A percentile compares a stretch with the other conserved stretches of the same genome.
These are phyloP conservation scores for Bombylius discolor DNA, from an alignment of 2,888 invertebrate genomes.

Conservation along the genomic window DNA sequence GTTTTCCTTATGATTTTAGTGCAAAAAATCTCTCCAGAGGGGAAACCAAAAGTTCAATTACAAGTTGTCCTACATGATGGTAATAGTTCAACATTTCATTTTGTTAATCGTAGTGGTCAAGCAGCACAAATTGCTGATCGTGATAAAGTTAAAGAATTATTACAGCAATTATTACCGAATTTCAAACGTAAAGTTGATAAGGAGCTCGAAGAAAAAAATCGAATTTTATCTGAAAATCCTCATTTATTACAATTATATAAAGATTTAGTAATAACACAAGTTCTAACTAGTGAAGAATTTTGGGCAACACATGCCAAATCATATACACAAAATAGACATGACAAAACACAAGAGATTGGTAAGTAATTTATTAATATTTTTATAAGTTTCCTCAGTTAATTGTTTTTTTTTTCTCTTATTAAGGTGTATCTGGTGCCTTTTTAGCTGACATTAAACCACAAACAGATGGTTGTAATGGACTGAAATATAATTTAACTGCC, in stretches of 20 bases:
- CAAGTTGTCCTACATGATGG: constrained; percentile 93
- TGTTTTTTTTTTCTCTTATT: neutral
- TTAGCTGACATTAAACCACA: constrained; percentile 93
- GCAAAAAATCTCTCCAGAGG: constrained; percentile 94
- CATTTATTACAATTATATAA: constrained; percentile 85
- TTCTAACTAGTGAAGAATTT: constrained; percentile 94
- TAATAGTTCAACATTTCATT: constrained; percentile 92
- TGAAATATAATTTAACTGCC: constrained; percentile 91
- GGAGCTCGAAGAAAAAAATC: constrained; percentile 82
- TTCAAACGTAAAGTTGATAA: constrained; percentile 85
- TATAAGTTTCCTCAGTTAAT: neutral
- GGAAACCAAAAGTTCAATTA: constrained; percentile 94
- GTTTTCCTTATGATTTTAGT: constrained; percentile 41
- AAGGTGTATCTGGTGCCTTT: constrained; percentile 60
- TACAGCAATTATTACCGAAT: constrained; percentile 83
- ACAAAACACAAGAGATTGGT: constrained; percentile 75
- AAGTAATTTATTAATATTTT: constrained; percentile 17
- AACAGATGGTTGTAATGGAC: constrained; percentile 90
- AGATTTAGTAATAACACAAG: constrained; percentile 91
- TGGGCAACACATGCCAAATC: constrained; percentile 83
- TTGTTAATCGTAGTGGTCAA: constrained; percentile 74
- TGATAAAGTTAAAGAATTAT: constrained; percentile 81
- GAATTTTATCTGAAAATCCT: constrained; percentile 80
- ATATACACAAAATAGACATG: constrained; percentile 58
- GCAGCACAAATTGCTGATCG: constrained; percentile 78